These are phyloP conservation scores for Perodicticus potto DNA, from an alignment of 2,797 vertebrate genomes.

Conservation along the genomic window DNA sequence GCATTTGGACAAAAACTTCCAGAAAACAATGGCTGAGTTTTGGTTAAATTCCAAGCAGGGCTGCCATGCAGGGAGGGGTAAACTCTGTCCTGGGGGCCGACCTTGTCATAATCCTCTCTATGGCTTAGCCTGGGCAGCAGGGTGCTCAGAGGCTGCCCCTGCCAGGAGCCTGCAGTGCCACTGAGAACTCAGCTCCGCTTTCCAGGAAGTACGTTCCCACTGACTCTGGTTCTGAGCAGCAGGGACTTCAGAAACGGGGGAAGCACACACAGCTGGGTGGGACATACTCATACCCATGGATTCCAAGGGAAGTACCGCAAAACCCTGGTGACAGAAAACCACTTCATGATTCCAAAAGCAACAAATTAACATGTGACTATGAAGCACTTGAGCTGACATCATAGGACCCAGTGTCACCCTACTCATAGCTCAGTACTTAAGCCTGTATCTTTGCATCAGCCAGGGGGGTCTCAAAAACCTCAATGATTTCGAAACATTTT, in stretches of 20 bases:
- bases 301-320: neutral
- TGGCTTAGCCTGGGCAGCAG: no score
- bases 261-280: neutral
- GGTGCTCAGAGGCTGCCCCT: neutral
- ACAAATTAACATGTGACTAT: neutral
- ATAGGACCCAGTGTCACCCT: rapidly evolving
- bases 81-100: neutral
- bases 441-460: neutral
- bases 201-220: constrained; percentile 36
- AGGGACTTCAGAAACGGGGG: neutral
- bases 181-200: neutral
- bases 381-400: neutral
- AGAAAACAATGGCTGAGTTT: neutral
- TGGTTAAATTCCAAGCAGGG: neutral
- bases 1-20: neutral
- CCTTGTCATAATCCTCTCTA: neutral
- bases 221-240: neutral
- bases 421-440: rapidly evolving
- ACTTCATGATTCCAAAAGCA: neutral
- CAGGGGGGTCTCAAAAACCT: neutral
- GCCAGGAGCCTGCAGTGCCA: neutral
- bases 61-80: neutral
- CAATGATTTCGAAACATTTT: neutral
- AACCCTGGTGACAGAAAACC: neutral
- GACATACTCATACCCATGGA: neutral